Evolutionary conservation across 2,888 invertebrate species (phyloP), one percentile per base, ranked within the genome.

Genomic region (Harpalus rufipes): DNA sequence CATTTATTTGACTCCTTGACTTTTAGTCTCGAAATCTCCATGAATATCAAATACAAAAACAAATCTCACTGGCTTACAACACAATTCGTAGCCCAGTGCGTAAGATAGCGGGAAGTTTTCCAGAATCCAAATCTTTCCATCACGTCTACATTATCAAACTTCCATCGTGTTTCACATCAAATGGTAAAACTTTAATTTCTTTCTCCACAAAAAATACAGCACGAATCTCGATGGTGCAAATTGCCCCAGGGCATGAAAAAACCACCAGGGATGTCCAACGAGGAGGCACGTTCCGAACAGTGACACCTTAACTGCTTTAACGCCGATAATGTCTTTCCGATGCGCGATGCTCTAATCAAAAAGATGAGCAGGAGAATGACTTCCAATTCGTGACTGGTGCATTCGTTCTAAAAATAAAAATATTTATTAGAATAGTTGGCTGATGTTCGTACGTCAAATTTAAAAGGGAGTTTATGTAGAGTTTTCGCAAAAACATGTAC

Each of bases 91-190:
- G 12, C 63, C 7, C 7, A 63, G 63, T 25, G 41, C 72, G 72
- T 21, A 79, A 79, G 59, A 21, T 59, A 58, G 14, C 79, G 79
- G 14, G 39, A 58, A 51, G 2, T 59, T 58, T 79, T 59, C 58
- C 41, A 41, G 72, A 72, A 58, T 58, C 78, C 79, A 14, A 61
- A 80, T 61, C 79, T 80, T 61, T 61, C 41, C 79, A 39, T 80
- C 79, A 80, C 59, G 79, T 80, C 61, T 61, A 58, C 79, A 80
- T 61, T 80, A 41, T 80, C 79, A 80, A 80, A 80, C 79, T 80
- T 80, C 79, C 79, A 80, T 80, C 79, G 58, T 80, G 59, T 80
- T 61, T 80, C 61, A 58, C 79, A 80, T 80, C 79, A 80, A 80
- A 80, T 80, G 79, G 61, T 80, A 80, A 80, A 80, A 80, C 59